Conservation (phyloP, 1,140 invertebrate genomes). For the Diorhabda carinulata region DNA sequence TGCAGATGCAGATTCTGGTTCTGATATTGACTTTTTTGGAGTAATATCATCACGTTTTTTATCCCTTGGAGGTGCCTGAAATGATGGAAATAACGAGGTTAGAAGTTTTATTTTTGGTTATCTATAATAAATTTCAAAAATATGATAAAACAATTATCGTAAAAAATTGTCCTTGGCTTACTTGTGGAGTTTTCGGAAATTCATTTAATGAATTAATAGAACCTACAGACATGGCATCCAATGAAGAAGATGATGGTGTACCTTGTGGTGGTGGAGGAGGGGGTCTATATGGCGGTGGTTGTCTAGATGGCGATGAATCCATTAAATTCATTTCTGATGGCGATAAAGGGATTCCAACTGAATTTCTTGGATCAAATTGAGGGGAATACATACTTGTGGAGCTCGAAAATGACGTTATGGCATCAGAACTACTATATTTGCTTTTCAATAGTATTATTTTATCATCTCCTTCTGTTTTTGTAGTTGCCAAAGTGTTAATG, state of each 20-base stretch:
- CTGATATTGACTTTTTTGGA: slow-evolving; percentile 10
- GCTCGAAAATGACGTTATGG: slow-evolving; percentile 16
- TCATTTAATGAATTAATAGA: slow-evolving; percentile 29
- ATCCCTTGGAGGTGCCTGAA: slow-evolving; percentile 42
- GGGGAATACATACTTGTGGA: slow-evolving; percentile 20
- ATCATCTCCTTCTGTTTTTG: slow-evolving; percentile 75
- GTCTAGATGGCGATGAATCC: slow-evolving; percentile 28
- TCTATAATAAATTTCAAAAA: too few relatives aligned
- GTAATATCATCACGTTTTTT: slow-evolving; percentile 15
- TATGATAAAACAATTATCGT: too few relatives aligned
- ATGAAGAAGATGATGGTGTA: slow-evolving; percentile 32
- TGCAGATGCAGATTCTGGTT: slow-evolving; percentile 20
- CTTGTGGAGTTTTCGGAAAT: slow-evolving; percentile 40
- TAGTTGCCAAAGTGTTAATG: slow-evolving; percentile 82
- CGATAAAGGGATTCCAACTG: slow-evolving; percentile 43
- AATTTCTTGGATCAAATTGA: slow-evolving; percentile 48
- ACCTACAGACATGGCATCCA: slow-evolving; percentile 40
- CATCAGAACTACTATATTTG: slow-evolving; percentile 54
- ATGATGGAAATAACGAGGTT: not conserved
- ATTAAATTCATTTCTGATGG: slow-evolving; percentile 17
- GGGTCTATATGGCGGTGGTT: slow-evolving; percentile 46
- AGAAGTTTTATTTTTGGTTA: too few relatives aligned
- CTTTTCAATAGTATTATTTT: slow-evolving; percentile 81
- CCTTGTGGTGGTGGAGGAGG: slow-evolving; percentile 62
- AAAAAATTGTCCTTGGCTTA: not conserved